phyloP scores from a whole-genome alignment of 1,140 invertebrate genomes.

The Drosophila quadrilineata region DNA sequence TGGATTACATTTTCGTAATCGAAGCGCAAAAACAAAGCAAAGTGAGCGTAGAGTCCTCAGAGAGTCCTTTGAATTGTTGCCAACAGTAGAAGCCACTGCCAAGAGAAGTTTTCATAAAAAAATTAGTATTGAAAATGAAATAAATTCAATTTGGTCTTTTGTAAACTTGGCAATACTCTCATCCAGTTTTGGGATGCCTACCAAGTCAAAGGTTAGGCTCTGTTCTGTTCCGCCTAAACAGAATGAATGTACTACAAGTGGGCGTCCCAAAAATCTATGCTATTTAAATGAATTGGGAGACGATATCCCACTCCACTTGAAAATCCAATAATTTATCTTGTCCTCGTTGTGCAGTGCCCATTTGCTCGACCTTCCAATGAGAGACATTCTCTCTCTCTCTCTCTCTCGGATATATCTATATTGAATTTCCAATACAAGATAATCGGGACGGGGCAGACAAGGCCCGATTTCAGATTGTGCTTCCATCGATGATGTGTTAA shows the following conservation, averaged over 20 bases:
- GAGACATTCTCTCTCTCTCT: neutral
- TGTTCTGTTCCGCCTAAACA: conserved; percentile 35
- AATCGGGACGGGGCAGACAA: conserved; percentile 31
- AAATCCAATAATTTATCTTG: conserved; percentile 38
- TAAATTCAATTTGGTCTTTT: conserved; percentile 41
- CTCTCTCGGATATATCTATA: too few species aligned
- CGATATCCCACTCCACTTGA: neutral
- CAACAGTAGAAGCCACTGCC: too few species aligned
- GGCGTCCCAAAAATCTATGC: too few species aligned
- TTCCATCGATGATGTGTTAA: conserved; percentile 45
- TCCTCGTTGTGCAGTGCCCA: too few species aligned
- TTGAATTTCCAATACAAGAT: conserved; percentile 43
- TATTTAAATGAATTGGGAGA: too few species aligned
- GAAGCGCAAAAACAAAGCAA: conserved; percentile 45
- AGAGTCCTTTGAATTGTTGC: conserved; percentile 38
- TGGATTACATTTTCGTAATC: conserved; percentile 42
- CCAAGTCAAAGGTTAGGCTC: conserved; percentile 59
- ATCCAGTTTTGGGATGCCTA: conserved; percentile 5
- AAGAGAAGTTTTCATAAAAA: neutral
- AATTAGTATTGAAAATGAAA: neutral
- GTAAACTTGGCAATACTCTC: too few species aligned
- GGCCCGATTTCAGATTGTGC: conserved; percentile 37
- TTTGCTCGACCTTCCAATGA: neutral
- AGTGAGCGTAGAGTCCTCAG: conserved; percentile 3
- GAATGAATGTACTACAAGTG: conserved; percentile 65